These are phyloP conservation scores for Platypus cylindrus DNA, from an alignment of 2,888 invertebrate genomes.

Conservation along the genomic window DNA sequence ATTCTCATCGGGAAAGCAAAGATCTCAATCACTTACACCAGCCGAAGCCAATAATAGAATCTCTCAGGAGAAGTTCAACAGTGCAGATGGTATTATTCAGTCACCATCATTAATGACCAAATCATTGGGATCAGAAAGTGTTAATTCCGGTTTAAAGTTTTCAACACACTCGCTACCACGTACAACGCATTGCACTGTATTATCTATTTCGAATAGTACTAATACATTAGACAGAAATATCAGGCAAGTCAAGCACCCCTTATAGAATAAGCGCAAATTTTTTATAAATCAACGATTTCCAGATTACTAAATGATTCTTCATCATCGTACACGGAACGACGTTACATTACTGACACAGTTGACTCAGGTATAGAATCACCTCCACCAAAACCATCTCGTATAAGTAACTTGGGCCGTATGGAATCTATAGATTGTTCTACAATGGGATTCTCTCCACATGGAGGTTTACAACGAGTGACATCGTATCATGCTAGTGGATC, in stretches of 20 bases:
- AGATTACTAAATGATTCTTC: conserved; percentile 48
- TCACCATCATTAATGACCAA: conserved; percentile 35
- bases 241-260: conserved; percentile 18
- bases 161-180: conserved; percentile 46
- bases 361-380: conserved; percentile 46
- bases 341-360: conserved; percentile 38
- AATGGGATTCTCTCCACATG: conserved; percentile 27
- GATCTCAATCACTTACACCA: conserved; percentile 70
- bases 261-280: neutral
- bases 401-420: conserved; percentile 39
- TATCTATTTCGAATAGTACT: conserved; percentile 41
- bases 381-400: conserved; percentile 51
- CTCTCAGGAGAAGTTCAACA: conserved; percentile 48
- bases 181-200: conserved; percentile 34
- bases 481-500: conserved; percentile 74
- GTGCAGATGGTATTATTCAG: conserved; percentile 57
- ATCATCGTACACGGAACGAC: conserved; percentile 45
- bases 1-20: conserved; percentile 48
- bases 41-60: conserved; percentile 38
- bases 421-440: conserved; percentile 27
- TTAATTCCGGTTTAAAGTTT: conserved; percentile 34
- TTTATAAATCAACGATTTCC: conserved; percentile 1
- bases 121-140: conserved; percentile 31
- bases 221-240: conserved; percentile 35
- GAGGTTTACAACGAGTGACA: conserved; percentile 38